Evolutionary conservation across 2,888 invertebrate species (phyloP).

Genomic region (Ptychoptera contaminata): DNA sequence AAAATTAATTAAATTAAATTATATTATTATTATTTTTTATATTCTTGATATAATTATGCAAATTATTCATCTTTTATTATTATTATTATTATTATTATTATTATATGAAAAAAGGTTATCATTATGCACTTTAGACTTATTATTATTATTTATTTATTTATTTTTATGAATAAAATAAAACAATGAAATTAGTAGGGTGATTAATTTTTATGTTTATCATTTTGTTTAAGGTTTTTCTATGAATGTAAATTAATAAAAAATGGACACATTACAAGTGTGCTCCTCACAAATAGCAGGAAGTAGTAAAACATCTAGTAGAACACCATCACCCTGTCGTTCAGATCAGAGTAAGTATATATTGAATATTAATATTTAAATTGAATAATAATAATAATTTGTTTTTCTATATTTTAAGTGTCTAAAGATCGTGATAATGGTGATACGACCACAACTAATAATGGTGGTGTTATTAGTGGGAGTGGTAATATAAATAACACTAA

Average conservation of each 20-base stretch:
- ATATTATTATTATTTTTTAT: too few species aligned
- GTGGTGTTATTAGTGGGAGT: constrained; percentile 15
- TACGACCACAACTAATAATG: constrained; percentile 14
- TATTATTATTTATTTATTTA: too few species aligned
- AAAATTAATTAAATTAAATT: too few species aligned
- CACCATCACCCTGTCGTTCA: constrained; percentile 10
- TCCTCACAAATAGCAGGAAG: constrained; percentile 4
- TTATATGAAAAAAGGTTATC: too few species aligned
- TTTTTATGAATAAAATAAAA: too few species aligned
- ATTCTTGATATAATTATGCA: too few species aligned
- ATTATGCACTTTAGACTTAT: too few species aligned
- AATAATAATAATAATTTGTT: neutral
- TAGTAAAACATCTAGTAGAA: constrained; percentile 8
- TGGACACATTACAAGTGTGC: constrained; percentile 14
- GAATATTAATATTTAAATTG: neutral
- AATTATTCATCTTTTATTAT: too few species aligned
- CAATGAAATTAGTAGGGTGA: neutral
- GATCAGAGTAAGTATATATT: constrained; percentile 11
- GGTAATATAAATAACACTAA: constrained; percentile 11
- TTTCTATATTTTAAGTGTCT: constrained; percentile 22
- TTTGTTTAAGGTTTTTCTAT: neutral
- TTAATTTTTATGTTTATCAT: neutral
- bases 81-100: too few species aligned
- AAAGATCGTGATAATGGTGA: constrained; percentile 22
- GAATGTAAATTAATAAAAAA: constrained; percentile 5